These are phyloP conservation scores for Takifugu bimaculatus DNA, from an alignment of 2,113 vertebrate genomes.

Conservation along the genomic window DNA sequence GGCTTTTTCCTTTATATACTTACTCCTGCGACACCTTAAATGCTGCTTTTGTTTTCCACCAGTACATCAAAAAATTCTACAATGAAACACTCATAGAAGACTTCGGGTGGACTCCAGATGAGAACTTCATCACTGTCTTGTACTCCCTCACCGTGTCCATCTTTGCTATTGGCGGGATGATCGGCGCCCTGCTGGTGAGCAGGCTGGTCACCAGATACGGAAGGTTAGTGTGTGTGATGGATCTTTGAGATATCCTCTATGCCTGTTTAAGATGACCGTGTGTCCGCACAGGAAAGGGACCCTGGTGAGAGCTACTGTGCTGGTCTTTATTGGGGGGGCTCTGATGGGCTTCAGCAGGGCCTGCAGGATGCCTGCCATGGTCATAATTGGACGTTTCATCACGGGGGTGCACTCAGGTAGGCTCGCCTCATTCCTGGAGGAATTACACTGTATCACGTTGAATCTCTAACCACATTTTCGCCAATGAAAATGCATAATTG, in stretches of 20 bases:
- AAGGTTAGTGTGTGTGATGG: slow-evolving; percentile 70
- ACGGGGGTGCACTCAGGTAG: slow-evolving; percentile 86
- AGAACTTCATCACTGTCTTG: slow-evolving; percentile 73
- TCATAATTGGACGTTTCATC: slow-evolving; percentile 82
- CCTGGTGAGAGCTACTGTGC: slow-evolving; percentile 73
- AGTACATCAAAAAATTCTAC: slow-evolving; percentile 90
- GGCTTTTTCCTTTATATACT: too few relatives aligned
- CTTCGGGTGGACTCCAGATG: slow-evolving; percentile 56
- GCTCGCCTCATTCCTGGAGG: background rate
- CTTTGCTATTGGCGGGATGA: slow-evolving; percentile 85
- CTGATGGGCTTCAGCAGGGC: slow-evolving; percentile 82
- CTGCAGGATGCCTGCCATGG: slow-evolving; percentile 76
- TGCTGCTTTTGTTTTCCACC: slow-evolving; percentile 3
- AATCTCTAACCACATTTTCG: background rate
- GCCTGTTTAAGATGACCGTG: background rate
- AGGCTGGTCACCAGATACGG: slow-evolving; percentile 79
- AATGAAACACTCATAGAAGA: slow-evolving; percentile 72
- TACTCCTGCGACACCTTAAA: too few relatives aligned
- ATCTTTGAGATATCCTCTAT: background rate
- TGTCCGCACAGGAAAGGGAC: slow-evolving; percentile 77
- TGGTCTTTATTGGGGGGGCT: slow-evolving; percentile 77
- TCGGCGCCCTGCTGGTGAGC: slow-evolving; percentile 81
- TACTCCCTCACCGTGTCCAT: slow-evolving; percentile 86
- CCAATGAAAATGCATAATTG: too few relatives aligned
- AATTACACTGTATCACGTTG: background rate